Evolutionary conservation across 2,113 vertebrate genomes (phyloP), one percentile per base, ranked within the genome.

Genomic region (Pollimyrus isidori): DNA sequence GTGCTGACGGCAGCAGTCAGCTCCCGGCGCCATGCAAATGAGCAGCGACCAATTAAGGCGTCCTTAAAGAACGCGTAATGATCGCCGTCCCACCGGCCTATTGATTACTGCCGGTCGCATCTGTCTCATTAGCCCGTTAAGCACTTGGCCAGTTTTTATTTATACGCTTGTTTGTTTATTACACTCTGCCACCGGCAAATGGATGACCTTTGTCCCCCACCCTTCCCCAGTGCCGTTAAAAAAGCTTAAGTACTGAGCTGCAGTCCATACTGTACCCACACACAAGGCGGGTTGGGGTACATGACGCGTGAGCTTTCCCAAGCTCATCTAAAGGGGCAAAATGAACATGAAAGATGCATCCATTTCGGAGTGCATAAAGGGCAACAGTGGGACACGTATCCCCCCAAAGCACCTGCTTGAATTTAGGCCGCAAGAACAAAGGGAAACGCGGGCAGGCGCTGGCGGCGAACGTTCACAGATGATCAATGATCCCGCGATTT

Each of bases 1-100:
- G 89, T 92, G 92, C 91, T 92, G 94, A 91, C 89, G 87, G 93
- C 88, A 7, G 5, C 62, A 26, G 58, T 92, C 82, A 2, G 87
- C 9, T 73, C 50, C 30, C 2, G 42, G 45, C 39, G 50, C 53
- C 62, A 21, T 89, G 65, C 87, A 92, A 93, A 92, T 93, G 92
- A 94, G 90, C 92, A 91, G 92, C 89, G 91, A 42, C 49, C 93
- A 95, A 95, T 92, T 92, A 94, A 93, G 65, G 48, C 87, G 90
- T 0, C 7, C 92, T 92, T 93, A 94, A 93, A 93, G 93, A 94
- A 93, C 26, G 89, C 89, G 69, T 90, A 91, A 92, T 91, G 94
- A 95, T 94, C 93, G 92, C 23, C 45, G 89, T 58, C 89, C 89
- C 87, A 48, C 88, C 89, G 93, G 89, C 86, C 91, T 94, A 95